phyloP scores from a whole-genome alignment of 2,113 vertebrate species.

The Anolis sagrei region DNA sequence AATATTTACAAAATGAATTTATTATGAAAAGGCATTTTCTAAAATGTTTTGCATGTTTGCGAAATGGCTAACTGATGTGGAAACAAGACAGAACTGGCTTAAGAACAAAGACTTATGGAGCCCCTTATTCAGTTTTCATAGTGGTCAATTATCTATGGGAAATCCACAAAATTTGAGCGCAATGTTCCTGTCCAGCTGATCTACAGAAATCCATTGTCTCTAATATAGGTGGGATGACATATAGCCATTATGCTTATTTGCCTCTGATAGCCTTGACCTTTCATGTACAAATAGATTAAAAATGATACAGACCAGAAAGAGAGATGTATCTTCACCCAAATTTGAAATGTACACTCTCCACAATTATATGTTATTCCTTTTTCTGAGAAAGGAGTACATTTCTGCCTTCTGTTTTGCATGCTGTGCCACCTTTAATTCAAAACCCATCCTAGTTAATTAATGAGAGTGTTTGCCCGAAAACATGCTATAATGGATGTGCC shows the following conservation, averaged over 20 bases:
- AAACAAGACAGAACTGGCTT: not conserved
- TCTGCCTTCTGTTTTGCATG: constrained; percentile 5
- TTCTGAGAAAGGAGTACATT: constrained; percentile 24
- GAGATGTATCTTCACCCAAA: not conserved
- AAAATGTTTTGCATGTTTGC: not conserved
- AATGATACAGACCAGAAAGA: not conserved
- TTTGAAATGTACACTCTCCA: not conserved
- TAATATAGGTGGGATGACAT: not conserved
- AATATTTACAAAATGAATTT: not conserved
- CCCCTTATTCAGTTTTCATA: too few species aligned
- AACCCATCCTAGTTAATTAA: constrained; percentile 48
- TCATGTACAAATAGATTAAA: not conserved
- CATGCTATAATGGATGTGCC: constrained; percentile 51
- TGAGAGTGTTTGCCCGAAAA: constrained; percentile 59
- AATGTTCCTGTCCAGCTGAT: not conserved
- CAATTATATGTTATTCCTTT: not conserved
- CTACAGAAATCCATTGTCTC: not conserved
- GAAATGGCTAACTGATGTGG: not conserved
- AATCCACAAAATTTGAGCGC: not conserved
- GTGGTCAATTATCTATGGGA: not conserved
- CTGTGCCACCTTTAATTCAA: constrained; percentile 51
- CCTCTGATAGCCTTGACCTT: not conserved
- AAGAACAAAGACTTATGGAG: not conserved
- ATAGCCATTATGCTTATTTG: not conserved
- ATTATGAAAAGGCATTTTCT: not conserved